Conservation (phyloP, 37 sponge, comb jelly and placozoan genomes). For the Halichondria panicea region DNA sequence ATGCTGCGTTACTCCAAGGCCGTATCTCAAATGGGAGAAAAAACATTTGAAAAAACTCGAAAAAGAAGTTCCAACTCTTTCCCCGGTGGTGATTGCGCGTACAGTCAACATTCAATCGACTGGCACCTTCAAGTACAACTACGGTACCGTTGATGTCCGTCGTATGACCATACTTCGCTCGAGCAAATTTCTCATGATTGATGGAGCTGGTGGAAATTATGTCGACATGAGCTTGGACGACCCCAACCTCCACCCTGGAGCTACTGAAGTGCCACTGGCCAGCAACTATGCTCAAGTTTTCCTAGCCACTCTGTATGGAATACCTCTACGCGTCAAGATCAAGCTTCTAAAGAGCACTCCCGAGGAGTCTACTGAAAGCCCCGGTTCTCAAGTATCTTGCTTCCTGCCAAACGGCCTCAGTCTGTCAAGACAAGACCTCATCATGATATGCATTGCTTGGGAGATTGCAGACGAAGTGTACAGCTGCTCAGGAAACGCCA, state of each 20-base stretch:
- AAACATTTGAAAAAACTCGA: conserved; percentile 56
- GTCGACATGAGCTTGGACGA: conserved; percentile 66
- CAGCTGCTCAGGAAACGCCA: conserved; percentile 47
- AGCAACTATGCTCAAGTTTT: conserved; percentile 75
- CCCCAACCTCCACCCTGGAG: conserved; percentile 20
- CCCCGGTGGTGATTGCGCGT: conserved; percentile 22
- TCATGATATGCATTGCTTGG: conserved; percentile 32
- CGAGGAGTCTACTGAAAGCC: conserved; percentile 2
- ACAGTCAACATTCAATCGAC: conserved; percentile 10
- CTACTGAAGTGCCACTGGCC: conserved; percentile 70
- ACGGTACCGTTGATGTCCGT: conserved; percentile 70
- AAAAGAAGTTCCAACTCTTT: conserved; percentile 43
- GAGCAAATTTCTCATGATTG: conserved; percentile 55
- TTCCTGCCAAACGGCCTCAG: conserved; percentile 31
- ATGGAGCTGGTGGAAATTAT: conserved; percentile 48
- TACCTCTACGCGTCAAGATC: conserved; percentile 53
- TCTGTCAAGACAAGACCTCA: conserved; percentile 33
- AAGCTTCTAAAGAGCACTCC: conserved; percentile 25
- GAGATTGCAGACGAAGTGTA: conserved; percentile 66
- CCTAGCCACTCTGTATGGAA: conserved; percentile 42
- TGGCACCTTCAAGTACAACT: conserved; percentile 38
- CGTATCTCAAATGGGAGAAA: conserved; percentile 56
- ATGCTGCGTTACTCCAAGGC: conserved; percentile 23
- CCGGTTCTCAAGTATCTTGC: conserved; percentile 1
- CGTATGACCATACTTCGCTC: conserved; percentile 62